Base-by-base conservation (phyloP, 2,797 vertebrate genomes). In the Paedocypris micromegethes region DNA sequence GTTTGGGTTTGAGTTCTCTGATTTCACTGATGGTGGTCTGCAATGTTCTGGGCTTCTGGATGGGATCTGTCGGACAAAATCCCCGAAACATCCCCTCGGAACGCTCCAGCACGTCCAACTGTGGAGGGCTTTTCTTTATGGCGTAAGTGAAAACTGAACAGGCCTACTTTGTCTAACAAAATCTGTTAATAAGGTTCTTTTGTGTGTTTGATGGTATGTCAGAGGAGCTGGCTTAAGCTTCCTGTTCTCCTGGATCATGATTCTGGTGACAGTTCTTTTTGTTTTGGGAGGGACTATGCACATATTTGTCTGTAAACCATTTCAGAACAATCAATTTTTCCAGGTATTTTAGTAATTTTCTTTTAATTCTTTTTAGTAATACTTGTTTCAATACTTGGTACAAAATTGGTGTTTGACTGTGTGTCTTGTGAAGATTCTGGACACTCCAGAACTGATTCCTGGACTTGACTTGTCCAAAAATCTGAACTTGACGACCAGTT, bases 241-340 rank as follows among this genome's bases (percentile, higher is more conserved):
- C 79, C 74, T 95, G 42, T 91, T 93, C 79, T 92, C 88, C 58
- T 96, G 94, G 94, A 79, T 96, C 72, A 96, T 96, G 92, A 70
- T 95, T 23, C 2, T 86, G 47, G 92, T 93, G 58, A 50, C 88
- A 56, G 40, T 93, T 71, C 77, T 88, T n/a, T 94, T 95, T 1
- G 0, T 91, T 55, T 41, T 91, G 43, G 92, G 90, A 0, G 94
- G 93, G 3, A 93, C 93, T 6, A 0, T 48, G 50, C 90, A 91
- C 75, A 76, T 87, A 2, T n/a, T 94, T 2, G 0, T 93, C 52
- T 96, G 94, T 47, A 80, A 75, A 63, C 87, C 94, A 7, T 93
- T 90, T 91, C 64, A 0, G 39, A 82, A 40, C 5, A 83, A 89
- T 70, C 68, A 89, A 60, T 83, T 96, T 41, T 79, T 93, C 2